These are phyloP conservation scores for Fulica atra DNA, from an alignment of 2,113 vertebrate genomes.

Conservation along the genomic window DNA sequence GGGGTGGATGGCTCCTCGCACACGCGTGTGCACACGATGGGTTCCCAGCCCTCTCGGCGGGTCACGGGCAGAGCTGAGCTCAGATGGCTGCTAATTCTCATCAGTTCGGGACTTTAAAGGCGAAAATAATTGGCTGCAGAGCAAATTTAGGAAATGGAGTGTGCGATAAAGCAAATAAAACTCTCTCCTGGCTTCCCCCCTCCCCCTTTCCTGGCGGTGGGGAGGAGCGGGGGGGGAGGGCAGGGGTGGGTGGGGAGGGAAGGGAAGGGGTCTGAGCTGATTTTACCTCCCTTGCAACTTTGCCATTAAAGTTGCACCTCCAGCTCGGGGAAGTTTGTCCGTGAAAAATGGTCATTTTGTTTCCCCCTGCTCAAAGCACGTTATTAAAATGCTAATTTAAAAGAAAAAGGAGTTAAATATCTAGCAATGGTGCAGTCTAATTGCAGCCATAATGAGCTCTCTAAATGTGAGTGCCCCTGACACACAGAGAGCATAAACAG, in stretches of 20 bases:
- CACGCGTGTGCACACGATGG: slow-evolving; percentile 29
- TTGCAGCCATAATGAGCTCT: slow-evolving; percentile 85
- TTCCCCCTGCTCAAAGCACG: slow-evolving; percentile 79
- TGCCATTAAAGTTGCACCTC: slow-evolving; percentile 79
- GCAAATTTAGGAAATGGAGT: slow-evolving; percentile 75
- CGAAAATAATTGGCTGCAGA: slow-evolving; percentile 75
- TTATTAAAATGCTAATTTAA: slow-evolving; percentile 89
- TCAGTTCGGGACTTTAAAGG: slow-evolving; percentile 63
- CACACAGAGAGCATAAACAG: slow-evolving; percentile 83
- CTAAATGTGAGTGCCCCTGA: slow-evolving; percentile 84
- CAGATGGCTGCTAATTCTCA: slow-evolving; percentile 67
- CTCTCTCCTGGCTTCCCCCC: slow-evolving; percentile 15
- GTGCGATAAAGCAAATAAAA: slow-evolving; percentile 77
- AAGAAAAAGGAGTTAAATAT: slow-evolving; percentile 86
- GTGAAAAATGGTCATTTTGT: slow-evolving; percentile 85
- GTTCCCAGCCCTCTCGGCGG: slow-evolving; percentile 60
- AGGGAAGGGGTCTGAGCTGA: neutral
- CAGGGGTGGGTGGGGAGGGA: neutral
- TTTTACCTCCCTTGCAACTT: slow-evolving; percentile 72
- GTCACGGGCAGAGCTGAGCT: slow-evolving; percentile 71
- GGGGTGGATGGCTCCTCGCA: slow-evolving; percentile 2
- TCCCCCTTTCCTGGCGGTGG: neutral
- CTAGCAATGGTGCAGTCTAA: slow-evolving; percentile 82
- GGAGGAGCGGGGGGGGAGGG: slow-evolving; percentile 22
- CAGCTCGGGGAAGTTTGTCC: slow-evolving; percentile 80